Conservation (phyloP, 2,113 vertebrate genomes). For the Python bivittatus region DNA sequence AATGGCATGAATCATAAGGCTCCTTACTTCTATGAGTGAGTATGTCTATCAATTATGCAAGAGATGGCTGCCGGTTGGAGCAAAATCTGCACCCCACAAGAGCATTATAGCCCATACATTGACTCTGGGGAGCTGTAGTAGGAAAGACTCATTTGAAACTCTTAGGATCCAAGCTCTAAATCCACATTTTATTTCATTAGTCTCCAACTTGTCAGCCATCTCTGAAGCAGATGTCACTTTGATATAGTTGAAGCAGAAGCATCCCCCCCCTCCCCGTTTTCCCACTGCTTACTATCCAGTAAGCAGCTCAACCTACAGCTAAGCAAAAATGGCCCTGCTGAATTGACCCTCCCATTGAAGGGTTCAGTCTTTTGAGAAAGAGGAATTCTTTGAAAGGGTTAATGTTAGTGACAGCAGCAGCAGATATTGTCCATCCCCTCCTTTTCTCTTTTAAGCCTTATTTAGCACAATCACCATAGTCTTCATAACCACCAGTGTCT, state of each 20-base stretch:
- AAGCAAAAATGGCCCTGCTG: neutral
- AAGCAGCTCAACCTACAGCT: neutral
- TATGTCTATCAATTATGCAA: neutral
- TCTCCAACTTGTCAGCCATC: neutral
- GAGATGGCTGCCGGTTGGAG: neutral
- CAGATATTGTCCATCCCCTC: no score
- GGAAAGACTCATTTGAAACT: neutral
- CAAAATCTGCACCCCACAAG: neutral
- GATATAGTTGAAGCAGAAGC: neutral
- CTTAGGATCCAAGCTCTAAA: neutral
- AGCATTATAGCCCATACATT: neutral
- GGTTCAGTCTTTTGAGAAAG: neutral
- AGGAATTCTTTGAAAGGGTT: neutral
- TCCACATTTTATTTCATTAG: neutral
- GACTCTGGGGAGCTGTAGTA: neutral
- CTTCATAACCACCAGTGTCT: neutral
- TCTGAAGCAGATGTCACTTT: neutral
- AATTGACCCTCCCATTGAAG: neutral
- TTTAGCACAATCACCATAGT: neutral
- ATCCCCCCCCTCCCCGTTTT: no score
- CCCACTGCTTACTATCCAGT: neutral
- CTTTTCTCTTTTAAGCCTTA: neutral
- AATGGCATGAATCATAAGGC: neutral
- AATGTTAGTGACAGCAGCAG: neutral
- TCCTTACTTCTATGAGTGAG: neutral